phyloP scores from a whole-genome alignment of 2,888 invertebrate species.

The Hecatera dysodea region DNA sequence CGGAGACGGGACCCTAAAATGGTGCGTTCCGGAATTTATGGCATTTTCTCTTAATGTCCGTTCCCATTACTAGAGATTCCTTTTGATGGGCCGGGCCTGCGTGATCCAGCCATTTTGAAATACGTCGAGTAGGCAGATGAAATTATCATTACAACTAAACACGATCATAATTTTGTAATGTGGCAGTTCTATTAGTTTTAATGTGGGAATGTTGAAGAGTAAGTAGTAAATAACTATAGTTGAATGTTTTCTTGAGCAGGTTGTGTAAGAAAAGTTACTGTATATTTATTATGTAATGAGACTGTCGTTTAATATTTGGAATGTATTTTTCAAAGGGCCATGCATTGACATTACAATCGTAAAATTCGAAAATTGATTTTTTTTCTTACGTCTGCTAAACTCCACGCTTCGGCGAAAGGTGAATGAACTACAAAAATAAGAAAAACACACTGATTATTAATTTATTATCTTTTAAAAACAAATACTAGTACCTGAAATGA shows the following conservation, averaged over 20 bases:
- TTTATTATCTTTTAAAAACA: background rate
- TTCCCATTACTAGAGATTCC: conserved; percentile 39
- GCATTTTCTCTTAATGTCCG: conserved; percentile 57
- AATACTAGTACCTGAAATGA: background rate
- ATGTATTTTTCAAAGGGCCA: background rate
- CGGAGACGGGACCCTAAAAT: conserved; percentile 33
- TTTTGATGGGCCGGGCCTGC: conserved; percentile 31
- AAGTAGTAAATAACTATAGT: conserved; percentile 9
- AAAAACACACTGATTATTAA: background rate
- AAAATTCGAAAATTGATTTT: background rate
- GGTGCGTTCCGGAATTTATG: conserved; percentile 51
- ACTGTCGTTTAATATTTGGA: background rate
- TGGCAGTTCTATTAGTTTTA: conserved; percentile 44
- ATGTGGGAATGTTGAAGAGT: conserved; percentile 26
- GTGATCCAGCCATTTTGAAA: conserved; percentile 36
- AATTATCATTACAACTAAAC: conserved; percentile 51
- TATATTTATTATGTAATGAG: conserved; percentile 11
- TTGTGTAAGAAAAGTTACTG: conserved; percentile 26
- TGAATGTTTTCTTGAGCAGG: conserved; percentile 13
- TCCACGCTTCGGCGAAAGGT: background rate
- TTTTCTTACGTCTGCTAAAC: background rate
- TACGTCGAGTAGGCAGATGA: conserved; percentile 35
- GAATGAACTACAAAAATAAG: background rate
- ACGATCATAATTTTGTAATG: conserved; percentile 47
- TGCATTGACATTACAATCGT: background rate